Base-by-base conservation (phyloP, 2,113 vertebrate species). In the Antigone vipio region DNA sequence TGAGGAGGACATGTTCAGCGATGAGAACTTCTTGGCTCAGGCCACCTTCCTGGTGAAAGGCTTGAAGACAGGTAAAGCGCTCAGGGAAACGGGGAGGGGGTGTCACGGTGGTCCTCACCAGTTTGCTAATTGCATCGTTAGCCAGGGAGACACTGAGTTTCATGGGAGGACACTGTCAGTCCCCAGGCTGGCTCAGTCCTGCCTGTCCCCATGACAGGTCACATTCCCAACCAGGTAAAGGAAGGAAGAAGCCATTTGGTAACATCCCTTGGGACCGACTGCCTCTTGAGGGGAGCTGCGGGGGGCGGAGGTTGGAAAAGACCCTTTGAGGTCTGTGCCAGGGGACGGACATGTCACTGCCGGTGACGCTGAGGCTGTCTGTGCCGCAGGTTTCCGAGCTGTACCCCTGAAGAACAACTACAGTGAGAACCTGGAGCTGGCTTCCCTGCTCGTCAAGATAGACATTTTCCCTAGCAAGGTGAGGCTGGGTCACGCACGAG, bases 1-100 rank as follows among this genome's bases (percentile, higher is more conserved):
- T 8, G 99, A 99, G 95, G 99, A 99, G 38, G 99, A 99, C 98
- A 99, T 99, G 99, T 99, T 99, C 98, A 99, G 98, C 1, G 99
- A 99, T 11, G 99, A 99, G 98, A 99, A 99, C 96, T 99, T 99
- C 97, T 96, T 99, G 96, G 99, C 99, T 68, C 99, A 99, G 97
- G 99, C 99, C 60, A 99, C 99, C 4, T 99, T 99, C 97, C 98
- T 98, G 26, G 98, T 99, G 80, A 99, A 98, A 93, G 98, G 99
- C 94, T 98, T 99, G 62, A 99, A 99, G 97, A 99, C 98, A 66
- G 99, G 99, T 99, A 97, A 64, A 49, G 64, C 0, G 0, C 47
- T 26, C 0, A 4, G 64, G 44, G 19, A 38, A 29, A 27, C 0
- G 0, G 21, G 56, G 32, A 5, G 11, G 30, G 30, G 6, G 21